These are phyloP conservation scores for Parazoanthus darwini DNA, from an alignment of 92 coral and sea anemone species.

Conservation along the genomic window DNA sequence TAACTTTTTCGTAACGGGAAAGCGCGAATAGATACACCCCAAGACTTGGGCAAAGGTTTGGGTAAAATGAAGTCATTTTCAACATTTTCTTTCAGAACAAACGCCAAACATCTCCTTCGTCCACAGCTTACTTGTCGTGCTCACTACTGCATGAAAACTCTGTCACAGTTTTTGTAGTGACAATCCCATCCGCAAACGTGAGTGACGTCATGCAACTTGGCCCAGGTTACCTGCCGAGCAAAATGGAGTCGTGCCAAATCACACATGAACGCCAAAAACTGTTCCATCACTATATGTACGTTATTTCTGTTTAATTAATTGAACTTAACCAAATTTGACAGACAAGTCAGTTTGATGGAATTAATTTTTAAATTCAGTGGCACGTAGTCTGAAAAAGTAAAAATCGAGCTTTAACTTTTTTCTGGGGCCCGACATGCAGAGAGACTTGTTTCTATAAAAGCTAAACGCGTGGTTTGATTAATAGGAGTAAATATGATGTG, in stretches of 20 bases:
- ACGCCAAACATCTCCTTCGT: background rate
- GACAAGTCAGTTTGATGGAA: no score
- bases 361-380: no score
- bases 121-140: background rate
- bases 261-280: background rate
- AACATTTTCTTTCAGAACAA: background rate
- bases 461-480: no score
- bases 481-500: no score
- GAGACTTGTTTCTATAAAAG: no score
- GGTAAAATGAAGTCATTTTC: background rate
- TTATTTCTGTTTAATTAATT: no score
- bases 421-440: no score
- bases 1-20: background rate
- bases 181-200: background rate
- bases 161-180: background rate
- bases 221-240: background rate
- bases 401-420: no score
- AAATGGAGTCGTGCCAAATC: slow-evolving; percentile 1
- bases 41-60: background rate
- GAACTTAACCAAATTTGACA: no score
- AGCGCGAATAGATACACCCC: background rate
- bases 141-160: background rate
- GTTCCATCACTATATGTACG: no score
- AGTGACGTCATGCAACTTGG: slow-evolving; percentile 4
- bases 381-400: no score